These are phyloP conservation scores for Eucriotettix oculatus DNA, from an alignment of 2,888 invertebrate species.

Conservation along the genomic window DNA sequence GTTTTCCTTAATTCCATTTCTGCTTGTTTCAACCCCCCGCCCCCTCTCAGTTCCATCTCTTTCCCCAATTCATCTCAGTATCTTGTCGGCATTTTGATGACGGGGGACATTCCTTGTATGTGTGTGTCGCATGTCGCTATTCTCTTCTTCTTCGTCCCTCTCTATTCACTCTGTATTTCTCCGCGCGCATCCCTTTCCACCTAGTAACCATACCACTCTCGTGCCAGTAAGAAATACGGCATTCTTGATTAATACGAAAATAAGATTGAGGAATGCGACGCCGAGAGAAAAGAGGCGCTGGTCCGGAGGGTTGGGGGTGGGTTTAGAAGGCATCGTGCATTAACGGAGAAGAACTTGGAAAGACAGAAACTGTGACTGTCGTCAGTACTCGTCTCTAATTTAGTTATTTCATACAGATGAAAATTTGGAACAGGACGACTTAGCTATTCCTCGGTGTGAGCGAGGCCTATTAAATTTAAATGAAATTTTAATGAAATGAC, in stretches of 20 bases:
- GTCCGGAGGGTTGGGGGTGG: not conserved
- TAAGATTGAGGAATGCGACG: constrained; percentile 2
- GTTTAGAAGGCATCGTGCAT: not conserved
- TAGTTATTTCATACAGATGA: constrained; percentile 12
- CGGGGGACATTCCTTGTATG: constrained; percentile 8
- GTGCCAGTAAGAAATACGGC: constrained; percentile 11
- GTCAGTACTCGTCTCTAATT: constrained; percentile 10
- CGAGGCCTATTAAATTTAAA: constrained; percentile 12
- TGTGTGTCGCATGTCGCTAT: not conserved
- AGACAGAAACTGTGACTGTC: not conserved
- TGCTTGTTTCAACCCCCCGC: constrained; percentile 8
- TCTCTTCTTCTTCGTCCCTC: no score
- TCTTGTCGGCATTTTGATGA: constrained; percentile 12
- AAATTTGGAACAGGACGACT: constrained; percentile 6
- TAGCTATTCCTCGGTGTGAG: not conserved
- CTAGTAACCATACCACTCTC: not conserved
- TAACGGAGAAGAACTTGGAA: not conserved
- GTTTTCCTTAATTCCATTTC: constrained; percentile 15
- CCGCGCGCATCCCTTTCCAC: no score
- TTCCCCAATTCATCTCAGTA: constrained; percentile 12
- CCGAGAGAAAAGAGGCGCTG: not conserved
- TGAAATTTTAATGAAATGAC: constrained; percentile 12
- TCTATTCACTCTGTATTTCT: no score
- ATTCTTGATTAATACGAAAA: constrained; percentile 9
- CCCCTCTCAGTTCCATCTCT: constrained; percentile 7